A percentile compares a stretch with the other conserved stretches of the same genome.
Evolutionary conservation across 2,888 invertebrate genomes (phyloP).

Genomic region (Mythimna lalbum): DNA sequence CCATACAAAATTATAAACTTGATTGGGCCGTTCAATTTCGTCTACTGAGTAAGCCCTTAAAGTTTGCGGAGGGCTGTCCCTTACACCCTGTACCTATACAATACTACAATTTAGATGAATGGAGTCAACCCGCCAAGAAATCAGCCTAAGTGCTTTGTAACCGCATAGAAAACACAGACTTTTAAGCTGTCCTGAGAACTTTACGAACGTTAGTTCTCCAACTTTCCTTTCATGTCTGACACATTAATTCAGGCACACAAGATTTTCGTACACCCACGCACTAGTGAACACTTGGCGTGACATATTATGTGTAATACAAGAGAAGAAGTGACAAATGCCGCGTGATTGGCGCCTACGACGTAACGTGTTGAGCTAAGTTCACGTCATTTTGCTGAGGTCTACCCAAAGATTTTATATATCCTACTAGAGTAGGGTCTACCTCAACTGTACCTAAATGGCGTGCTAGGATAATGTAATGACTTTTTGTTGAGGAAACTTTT

Average conservation of each 20-base stretch:
- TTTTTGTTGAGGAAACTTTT: slow-evolving; percentile 2
- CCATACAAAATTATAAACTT: too few relatives aligned
- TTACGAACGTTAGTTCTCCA: slow-evolving; percentile 4
- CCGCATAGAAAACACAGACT: too few relatives aligned
- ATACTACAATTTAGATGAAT: too few relatives aligned
- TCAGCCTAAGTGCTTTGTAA: too few relatives aligned
- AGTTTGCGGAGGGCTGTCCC: too few relatives aligned
- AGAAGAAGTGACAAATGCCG: slow-evolving; percentile 33
- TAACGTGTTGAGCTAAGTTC: slow-evolving; percentile 27
- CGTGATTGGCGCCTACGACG: slow-evolving; percentile 4
- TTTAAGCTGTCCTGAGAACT: slow-evolving; percentile 1
- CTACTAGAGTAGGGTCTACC: too few relatives aligned
- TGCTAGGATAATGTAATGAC: neutral
- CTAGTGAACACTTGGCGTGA: slow-evolving; percentile 31
- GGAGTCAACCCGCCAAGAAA: too few relatives aligned
- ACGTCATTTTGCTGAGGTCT: neutral
- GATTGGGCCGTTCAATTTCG: too few relatives aligned
- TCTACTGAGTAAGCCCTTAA: too few relatives aligned
- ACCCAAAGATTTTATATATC: too few relatives aligned
- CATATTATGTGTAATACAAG: slow-evolving; percentile 17
- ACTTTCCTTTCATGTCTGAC: slow-evolving; percentile 19
- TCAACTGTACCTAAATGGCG: too few relatives aligned
- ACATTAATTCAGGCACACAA: slow-evolving; percentile 18
- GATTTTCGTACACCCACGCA: slow-evolving; percentile 14
- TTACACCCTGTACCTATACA: too few relatives aligned